phyloP scores from a whole-genome alignment of 2,113 vertebrate species.

The Paramormyrops kingsleyae region DNA sequence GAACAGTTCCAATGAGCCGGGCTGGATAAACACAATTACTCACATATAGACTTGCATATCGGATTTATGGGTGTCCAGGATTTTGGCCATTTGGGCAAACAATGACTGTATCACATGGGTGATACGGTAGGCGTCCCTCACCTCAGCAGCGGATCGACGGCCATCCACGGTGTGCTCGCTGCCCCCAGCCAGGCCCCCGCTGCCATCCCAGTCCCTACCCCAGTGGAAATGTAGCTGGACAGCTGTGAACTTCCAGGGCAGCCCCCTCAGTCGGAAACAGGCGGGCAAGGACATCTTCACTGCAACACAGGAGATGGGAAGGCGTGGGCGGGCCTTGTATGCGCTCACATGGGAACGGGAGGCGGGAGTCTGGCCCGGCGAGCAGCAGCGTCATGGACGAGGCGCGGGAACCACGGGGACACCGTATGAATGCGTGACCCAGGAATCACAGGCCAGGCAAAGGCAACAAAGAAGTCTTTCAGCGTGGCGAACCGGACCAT shows the following conservation, averaged over 20 bases:
- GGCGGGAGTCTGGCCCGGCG: neutral
- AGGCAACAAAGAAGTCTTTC: neutral
- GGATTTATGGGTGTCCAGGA: neutral
- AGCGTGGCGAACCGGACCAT: neutral
- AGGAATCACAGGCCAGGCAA: neutral
- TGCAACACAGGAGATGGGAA: constrained; percentile 37
- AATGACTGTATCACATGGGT: neutral
- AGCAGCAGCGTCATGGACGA: neutral
- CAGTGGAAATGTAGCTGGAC: constrained; percentile 86
- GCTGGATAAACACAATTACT: neutral
- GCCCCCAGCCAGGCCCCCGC: constrained; percentile 47
- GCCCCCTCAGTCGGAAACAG: constrained; percentile 58
- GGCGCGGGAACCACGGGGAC: neutral
- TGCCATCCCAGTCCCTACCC: constrained; percentile 52
- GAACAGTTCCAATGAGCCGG: neutral
- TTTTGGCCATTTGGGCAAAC: neutral
- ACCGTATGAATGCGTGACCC: neutral
- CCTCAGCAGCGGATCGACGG: constrained; percentile 67
- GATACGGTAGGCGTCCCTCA: neutral
- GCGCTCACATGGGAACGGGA: neutral
- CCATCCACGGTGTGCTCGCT: constrained; percentile 79
- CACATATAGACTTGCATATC: neutral
- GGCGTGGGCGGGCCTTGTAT: neutral
- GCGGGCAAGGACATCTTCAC: constrained; percentile 69
- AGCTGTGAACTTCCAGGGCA: constrained; percentile 66